Conservation (phyloP, 2,888 invertebrate species). For the Agrenia bidenticulata region DNA sequence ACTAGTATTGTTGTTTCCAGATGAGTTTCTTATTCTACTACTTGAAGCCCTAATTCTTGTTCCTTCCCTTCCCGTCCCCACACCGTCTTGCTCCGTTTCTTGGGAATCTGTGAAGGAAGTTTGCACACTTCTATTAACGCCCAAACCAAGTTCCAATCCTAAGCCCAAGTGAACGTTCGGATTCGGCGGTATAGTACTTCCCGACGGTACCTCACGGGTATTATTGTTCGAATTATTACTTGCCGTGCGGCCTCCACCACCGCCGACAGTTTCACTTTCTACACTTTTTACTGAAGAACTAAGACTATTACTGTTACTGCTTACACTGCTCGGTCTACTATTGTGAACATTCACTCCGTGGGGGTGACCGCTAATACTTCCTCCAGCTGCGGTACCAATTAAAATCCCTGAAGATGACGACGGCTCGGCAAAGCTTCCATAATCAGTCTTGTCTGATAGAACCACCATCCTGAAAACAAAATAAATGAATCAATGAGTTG, state of each 20-base stretch:
- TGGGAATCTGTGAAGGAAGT: slow-evolving; percentile 11
- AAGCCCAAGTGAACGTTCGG: slow-evolving; percentile 30
- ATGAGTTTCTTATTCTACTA: slow-evolving; percentile 14
- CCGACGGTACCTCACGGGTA: not conserved
- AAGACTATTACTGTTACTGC: slow-evolving; percentile 40
- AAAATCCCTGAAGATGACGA: slow-evolving; percentile 39
- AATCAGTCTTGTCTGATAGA: slow-evolving; percentile 52
- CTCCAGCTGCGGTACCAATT: slow-evolving; percentile 21
- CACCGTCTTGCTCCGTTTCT: slow-evolving; percentile 17
- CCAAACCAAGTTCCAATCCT: slow-evolving; percentile 33
- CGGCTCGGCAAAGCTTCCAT: slow-evolving; percentile 51
- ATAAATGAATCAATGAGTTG: too few species aligned
- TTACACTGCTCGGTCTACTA: slow-evolving; percentile 39
- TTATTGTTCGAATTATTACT: slow-evolving; percentile 16
- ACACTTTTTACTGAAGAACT: slow-evolving; percentile 32
- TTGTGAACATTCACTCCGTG: slow-evolving; percentile 11
- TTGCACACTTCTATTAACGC: slow-evolving; percentile 20
- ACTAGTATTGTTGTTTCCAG: slow-evolving; percentile 23
- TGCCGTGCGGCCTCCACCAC: slow-evolving; percentile 6
- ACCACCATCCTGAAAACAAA: slow-evolving; percentile 49
- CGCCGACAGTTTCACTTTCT: slow-evolving; percentile 17
- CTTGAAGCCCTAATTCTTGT: slow-evolving; percentile 15
- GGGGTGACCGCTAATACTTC: slow-evolving; percentile 18
- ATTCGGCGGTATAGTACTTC: not conserved
- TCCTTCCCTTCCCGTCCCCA: slow-evolving; percentile 1